Conservation (phyloP, 2,113 vertebrate species). For the Origma solitaria region DNA sequence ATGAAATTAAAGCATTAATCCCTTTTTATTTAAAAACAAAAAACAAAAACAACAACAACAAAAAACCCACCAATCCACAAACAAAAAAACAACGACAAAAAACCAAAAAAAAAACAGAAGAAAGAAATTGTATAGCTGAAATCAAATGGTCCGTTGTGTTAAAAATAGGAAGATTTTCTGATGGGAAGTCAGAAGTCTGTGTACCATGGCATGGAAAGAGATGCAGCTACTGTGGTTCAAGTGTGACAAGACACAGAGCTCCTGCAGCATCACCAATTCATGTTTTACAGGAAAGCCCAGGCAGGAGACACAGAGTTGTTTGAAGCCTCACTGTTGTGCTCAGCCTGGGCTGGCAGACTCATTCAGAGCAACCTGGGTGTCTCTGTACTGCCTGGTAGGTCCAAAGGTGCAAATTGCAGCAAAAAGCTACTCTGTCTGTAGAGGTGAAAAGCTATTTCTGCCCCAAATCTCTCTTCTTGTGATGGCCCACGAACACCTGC, state of each 20-base stretch:
- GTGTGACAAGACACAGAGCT: neutral
- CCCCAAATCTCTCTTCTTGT: neutral
- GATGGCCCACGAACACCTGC: neutral
- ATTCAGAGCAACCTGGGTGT: neutral
- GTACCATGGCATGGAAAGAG: neutral
- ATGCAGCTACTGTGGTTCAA: neutral
- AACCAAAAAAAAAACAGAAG: neutral
- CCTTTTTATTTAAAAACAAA: neutral
- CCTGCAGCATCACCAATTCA: neutral
- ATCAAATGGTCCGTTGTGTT: neutral
- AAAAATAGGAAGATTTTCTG: neutral
- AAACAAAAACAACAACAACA: neutral
- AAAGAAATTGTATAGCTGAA: neutral
- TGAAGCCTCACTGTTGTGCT: neutral
- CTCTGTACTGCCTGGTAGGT: neutral
- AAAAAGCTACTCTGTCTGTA: neutral
- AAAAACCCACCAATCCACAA: neutral
- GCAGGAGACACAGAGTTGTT: neutral
- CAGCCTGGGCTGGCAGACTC: neutral
- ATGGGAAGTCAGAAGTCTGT: rapidly evolving
- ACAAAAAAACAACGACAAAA: neutral
- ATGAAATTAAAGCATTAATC: slow-evolving; percentile 6
- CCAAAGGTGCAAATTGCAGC: neutral
- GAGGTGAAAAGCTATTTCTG: neutral
- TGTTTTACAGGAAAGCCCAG: neutral